These are phyloP conservation scores for Cataglyphis hispanica DNA, from an alignment of 1,140 invertebrate species.

Conservation along the genomic window DNA sequence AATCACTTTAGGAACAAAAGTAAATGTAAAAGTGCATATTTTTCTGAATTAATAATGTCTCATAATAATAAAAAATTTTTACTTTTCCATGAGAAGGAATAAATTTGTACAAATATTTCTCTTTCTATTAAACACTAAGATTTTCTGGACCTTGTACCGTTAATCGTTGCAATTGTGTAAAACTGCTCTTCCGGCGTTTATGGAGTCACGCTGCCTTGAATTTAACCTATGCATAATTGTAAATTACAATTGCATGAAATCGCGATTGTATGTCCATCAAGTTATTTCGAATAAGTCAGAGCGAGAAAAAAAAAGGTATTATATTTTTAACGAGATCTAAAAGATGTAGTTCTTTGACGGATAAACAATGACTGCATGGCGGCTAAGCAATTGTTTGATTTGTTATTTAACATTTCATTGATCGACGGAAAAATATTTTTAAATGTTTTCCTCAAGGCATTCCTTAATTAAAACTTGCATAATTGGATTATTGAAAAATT, in stretches of 20 bases:
- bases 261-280: conserved; percentile 57
- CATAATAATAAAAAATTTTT: conserved; percentile 11
- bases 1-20: not conserved
- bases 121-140: not conserved
- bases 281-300: conserved; percentile 42
- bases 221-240: conserved; percentile 35
- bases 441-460: conserved; percentile 38
- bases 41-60: not conserved
- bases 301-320: conserved; percentile 16
- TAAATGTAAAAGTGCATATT: not conserved
- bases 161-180: conserved; percentile 27
- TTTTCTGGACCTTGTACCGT: not conserved
- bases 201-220: conserved; percentile 26
- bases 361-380: conserved; percentile 29
- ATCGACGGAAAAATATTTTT: conserved; percentile 26
- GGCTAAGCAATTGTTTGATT: conserved; percentile 28
- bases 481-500: not conserved
- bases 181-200: conserved; percentile 34
- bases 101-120: not conserved
- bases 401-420: conserved; percentile 36
- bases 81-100: not conserved
- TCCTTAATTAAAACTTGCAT: conserved; percentile 24
- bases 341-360: not conserved
- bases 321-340: conserved; percentile 15
- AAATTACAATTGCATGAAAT: conserved; percentile 45